Conservation (phyloP, 2,888 invertebrate genomes). For the Podabrus alpinus region DNA sequence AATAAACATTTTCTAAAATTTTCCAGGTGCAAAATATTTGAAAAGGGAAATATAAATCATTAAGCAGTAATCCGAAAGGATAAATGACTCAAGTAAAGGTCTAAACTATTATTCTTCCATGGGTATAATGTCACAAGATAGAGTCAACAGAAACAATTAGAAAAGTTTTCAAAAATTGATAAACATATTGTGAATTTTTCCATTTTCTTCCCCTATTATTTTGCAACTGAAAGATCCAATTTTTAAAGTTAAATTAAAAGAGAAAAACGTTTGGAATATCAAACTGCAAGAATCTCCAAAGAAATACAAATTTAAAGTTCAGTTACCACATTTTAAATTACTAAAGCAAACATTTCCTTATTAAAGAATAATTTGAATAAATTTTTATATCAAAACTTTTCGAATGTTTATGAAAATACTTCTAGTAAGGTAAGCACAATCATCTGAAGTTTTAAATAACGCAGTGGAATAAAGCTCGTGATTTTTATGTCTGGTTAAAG, state of each 20-base stretch:
- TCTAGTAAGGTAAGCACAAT: not conserved
- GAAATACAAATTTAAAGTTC: not conserved
- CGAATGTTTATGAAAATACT: conserved; percentile 3
- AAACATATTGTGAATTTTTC: not conserved
- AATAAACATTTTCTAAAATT: too few relatives aligned
- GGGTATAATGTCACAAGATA: too few relatives aligned
- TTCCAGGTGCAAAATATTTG: too few relatives aligned
- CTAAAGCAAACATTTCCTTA: not conserved
- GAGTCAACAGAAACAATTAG: too few relatives aligned
- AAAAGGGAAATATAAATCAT: too few relatives aligned
- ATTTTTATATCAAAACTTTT: not conserved
- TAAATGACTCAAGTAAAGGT: too few relatives aligned
- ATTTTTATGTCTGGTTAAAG: not conserved
- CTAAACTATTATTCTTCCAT: too few relatives aligned
- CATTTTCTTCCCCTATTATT: not conserved
- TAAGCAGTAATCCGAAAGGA: too few relatives aligned
- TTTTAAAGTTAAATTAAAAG: not conserved
- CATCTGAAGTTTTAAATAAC: not conserved
- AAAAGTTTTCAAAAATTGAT: not conserved
- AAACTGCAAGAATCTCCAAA: not conserved
- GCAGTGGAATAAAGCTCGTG: not conserved
- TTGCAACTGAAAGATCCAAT: not conserved
- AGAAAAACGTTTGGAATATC: not conserved
- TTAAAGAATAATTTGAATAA: conserved; percentile 2
- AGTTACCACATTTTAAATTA: not conserved